A percentile compares a stretch with the other conserved stretches of the same genome.
These are phyloP conservation scores for Pachyuromys duprasi DNA, from an alignment of 2,797 vertebrate genomes.

Conservation along the genomic window DNA sequence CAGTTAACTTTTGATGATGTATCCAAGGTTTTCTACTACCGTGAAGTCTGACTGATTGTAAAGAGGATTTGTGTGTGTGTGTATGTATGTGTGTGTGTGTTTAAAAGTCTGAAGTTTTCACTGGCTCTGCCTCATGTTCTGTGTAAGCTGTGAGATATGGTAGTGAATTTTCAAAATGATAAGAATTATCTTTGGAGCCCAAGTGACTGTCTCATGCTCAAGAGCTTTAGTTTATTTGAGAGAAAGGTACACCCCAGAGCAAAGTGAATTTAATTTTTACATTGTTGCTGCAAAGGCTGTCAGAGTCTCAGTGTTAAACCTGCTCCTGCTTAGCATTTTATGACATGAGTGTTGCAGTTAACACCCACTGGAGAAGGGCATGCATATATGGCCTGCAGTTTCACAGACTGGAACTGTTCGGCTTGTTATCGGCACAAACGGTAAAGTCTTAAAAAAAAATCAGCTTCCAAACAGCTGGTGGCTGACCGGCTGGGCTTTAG, in stretches of 20 bases:
- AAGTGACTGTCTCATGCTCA: conserved; percentile 80
- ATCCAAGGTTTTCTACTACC: not conserved
- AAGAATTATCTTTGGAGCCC: conserved; percentile 89
- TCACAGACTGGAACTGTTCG: conserved; percentile 71
- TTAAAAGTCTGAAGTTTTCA: conserved; percentile 58
- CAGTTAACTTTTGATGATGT: not conserved
- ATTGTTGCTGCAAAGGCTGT: conserved; percentile 48
- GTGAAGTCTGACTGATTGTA: not conserved
- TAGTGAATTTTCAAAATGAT: conserved; percentile 83
- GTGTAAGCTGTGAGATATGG: not conserved
- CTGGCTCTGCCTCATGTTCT: conserved; percentile 29
- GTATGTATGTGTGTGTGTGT: not conserved
- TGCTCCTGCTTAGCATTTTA: conserved; percentile 1
- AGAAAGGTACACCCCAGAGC: conserved; percentile 61
- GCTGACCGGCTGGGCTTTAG: conserved; percentile 83
- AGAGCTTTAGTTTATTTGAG: conserved; percentile 39
- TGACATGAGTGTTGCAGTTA: conserved; percentile 34
- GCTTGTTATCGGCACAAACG: conserved; percentile 90
- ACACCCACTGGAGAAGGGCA: conserved; percentile 17
- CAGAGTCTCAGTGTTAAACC: conserved; percentile 61
- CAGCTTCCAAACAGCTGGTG: conserved; percentile 93
- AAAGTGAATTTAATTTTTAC: conserved; percentile 62
- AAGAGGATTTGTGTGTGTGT: not conserved
- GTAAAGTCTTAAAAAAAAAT: conserved; percentile 91
- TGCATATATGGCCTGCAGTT: conserved; percentile 45